Evolutionary conservation across 2,888 invertebrate species (phyloP).

Genomic region (Microctonus aethiopoides): DNA sequence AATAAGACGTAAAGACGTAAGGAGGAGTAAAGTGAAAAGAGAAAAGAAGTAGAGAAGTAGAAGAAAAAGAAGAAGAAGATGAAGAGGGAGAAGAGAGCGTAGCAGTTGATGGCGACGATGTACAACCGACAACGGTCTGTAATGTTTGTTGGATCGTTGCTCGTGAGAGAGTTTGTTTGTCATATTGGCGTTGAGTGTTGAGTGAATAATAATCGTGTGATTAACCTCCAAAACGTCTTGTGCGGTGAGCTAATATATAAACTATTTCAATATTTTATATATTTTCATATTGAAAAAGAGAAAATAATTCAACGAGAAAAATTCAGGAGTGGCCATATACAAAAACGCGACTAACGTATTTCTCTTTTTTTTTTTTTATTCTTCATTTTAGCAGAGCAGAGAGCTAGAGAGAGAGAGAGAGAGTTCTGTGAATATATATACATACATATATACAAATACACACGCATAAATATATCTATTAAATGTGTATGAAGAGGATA

Average conservation of each 20-base stretch:
- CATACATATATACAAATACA: too few species aligned
- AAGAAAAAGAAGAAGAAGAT: slow-evolving; percentile 15
- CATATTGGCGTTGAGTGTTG: not conserved
- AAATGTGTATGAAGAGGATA: not conserved
- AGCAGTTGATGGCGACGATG: slow-evolving; percentile 37
- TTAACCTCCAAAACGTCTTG: not conserved
- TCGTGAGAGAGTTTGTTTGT: slow-evolving; percentile 14
- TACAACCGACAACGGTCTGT: slow-evolving; percentile 33
- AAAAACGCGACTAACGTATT: slow-evolving; percentile 1
- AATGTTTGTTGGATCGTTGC: slow-evolving; percentile 27
- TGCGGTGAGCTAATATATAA: not conserved
- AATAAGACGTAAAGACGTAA: not conserved
- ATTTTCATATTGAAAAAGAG: too few species aligned
- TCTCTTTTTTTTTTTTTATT: not conserved
- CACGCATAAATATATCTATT: too few species aligned
- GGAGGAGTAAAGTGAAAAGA: too few species aligned
- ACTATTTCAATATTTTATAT: too few species aligned
- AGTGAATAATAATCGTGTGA: not conserved
- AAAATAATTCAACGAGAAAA: not conserved
- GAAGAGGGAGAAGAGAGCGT: slow-evolving; percentile 27
- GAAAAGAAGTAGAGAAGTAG: too few species aligned
- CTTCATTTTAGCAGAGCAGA: not conserved
- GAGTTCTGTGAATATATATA: too few species aligned
- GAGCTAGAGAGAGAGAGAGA: not conserved
- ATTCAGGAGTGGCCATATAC: slow-evolving; percentile 3